Conservation (phyloP, 2,113 vertebrate species). For the Labrus mixtus region DNA sequence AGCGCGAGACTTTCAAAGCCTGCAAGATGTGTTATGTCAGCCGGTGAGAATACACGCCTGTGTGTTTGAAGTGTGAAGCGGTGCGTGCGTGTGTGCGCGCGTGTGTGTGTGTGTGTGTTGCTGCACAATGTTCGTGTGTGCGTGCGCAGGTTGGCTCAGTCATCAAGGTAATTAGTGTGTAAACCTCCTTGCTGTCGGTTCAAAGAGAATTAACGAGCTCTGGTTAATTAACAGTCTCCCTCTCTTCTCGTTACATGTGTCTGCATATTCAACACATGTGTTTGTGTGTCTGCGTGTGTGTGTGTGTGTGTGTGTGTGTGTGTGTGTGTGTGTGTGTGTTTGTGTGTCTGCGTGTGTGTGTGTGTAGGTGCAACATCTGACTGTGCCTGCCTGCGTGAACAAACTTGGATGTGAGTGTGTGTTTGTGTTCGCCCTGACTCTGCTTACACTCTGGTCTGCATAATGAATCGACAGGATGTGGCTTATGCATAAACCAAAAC, state of each 20-base stretch:
- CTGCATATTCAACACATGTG: constrained; percentile 77
- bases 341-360: not conserved
- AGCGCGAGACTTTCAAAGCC: constrained; percentile 62
- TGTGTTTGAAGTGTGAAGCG: constrained; percentile 6
- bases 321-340: constrained; percentile 26
- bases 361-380: constrained; percentile 42
- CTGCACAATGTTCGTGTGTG: constrained; percentile 32
- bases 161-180: constrained; percentile 83
- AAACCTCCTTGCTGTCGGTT: constrained; percentile 80
- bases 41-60: constrained; percentile 32
- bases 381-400: constrained; percentile 12
- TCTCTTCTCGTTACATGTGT: constrained; percentile 78
- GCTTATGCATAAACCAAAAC: constrained; percentile 74
- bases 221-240: constrained; percentile 83
- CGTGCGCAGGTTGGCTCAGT: constrained; percentile 71
- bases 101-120: constrained; percentile 26
- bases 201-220: constrained; percentile 83
- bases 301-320: too few relatives aligned
- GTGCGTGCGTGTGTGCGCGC: constrained; percentile 22
- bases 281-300: constrained; percentile 32
- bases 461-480: constrained; percentile 67
- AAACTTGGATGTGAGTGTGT: constrained; percentile 28
- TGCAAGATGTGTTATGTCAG: constrained; percentile 69
- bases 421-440: constrained; percentile 52
- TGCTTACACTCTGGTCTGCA: constrained; percentile 55